Evolutionary conservation across 2,888 invertebrate species (phyloP).

Genomic region (Prionchulus punctatus): DNA sequence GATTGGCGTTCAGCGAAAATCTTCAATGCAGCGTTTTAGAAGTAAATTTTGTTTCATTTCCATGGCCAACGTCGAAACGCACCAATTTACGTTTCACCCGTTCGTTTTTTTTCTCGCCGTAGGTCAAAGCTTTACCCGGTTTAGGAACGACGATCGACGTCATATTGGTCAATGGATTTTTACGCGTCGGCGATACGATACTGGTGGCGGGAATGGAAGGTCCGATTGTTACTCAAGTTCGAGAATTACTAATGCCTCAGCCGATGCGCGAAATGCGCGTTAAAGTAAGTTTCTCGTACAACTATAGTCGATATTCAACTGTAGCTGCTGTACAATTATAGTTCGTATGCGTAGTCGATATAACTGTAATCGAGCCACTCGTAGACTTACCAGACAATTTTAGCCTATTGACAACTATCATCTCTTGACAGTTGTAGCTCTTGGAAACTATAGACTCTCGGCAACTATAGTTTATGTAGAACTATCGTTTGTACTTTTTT

Average conservation of each 20-base stretch:
- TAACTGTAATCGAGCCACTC: neutral
- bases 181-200: conserved; percentile 81
- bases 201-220: conserved; percentile 93
- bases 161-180: conserved; percentile 86
- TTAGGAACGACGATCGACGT: conserved; percentile 96
- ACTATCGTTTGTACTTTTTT: conserved; percentile 3
- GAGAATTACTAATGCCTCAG: conserved; percentile 90
- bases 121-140: conserved; percentile 86
- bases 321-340: neutral
- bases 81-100: neutral
- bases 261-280: conserved; percentile 91
- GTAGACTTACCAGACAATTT: neutral
- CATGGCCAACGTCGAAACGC: neutral
- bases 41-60: conserved; percentile 23
- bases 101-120: conserved; percentile 8
- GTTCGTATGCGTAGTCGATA: neutral
- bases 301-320: neutral
- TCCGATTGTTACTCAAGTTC: conserved; percentile 87
- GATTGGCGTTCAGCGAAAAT: conserved; percentile 72
- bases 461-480: neutral
- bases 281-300: conserved; percentile 48
- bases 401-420: neutral
- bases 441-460: neutral
- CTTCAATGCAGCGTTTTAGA: conserved; percentile 50
- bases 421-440: too few relatives aligned